These are phyloP conservation scores for Lamellibrachia luymesi DNA, from an alignment of 1,140 invertebrate species.

Conservation along the genomic window DNA sequence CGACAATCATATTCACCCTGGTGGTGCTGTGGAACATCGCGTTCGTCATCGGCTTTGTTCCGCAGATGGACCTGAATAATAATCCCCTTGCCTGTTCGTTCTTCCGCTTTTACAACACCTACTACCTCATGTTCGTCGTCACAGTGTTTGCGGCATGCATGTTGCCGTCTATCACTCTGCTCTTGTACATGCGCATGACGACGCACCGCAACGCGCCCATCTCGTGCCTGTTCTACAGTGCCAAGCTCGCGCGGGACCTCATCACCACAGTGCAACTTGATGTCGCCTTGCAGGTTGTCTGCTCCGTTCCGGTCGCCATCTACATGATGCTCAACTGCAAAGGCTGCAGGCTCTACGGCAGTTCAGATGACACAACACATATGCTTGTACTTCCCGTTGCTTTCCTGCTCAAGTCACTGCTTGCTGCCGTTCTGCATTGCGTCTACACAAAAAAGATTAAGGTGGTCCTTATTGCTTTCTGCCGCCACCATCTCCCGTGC, in stretches of 20 bases:
- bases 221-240: not conserved
- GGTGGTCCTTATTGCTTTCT: not conserved
- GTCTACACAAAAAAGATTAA: not conserved
- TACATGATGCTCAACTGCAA: not conserved
- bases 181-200: not conserved
- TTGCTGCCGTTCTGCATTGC: not conserved
- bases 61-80: not conserved
- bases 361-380: not conserved
- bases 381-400: not conserved
- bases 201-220: not conserved
- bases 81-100: not conserved
- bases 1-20: not conserved
- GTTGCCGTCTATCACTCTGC: not conserved
- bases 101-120: not conserved
- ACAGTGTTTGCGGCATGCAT: not conserved
- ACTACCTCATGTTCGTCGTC: not conserved
- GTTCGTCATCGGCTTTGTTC: not conserved
- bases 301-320: not conserved
- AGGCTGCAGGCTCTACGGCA: not conserved
- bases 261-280: not conserved
- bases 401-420: not conserved
- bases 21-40: conserved; percentile 4
- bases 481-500: not conserved
- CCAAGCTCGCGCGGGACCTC: not conserved
- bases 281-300: not conserved